A percentile compares a stretch with the other conserved stretches of the same genome.
Conservation (phyloP, 1,140 invertebrate genomes). For the Nylanderia fulva region DNA sequence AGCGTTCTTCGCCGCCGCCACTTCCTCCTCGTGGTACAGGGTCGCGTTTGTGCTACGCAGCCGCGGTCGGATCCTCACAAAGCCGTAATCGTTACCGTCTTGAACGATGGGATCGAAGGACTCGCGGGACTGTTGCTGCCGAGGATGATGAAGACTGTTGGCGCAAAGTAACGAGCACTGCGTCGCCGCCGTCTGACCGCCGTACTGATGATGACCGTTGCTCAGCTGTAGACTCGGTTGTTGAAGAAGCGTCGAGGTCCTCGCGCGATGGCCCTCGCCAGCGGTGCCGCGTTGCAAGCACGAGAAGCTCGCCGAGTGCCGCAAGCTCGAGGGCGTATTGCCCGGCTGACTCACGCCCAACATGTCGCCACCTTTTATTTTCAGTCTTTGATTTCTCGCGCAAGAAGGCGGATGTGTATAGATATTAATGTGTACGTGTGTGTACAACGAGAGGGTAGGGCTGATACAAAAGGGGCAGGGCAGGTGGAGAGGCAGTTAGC, state of each 20-base stretch:
- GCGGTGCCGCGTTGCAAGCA: slow-evolving; percentile 84
- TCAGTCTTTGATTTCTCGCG: slow-evolving; percentile 71
- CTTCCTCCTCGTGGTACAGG: slow-evolving; percentile 76
- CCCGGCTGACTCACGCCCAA: slow-evolving; percentile 84
- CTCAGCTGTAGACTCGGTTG: slow-evolving; percentile 78
- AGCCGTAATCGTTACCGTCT: slow-evolving; percentile 82
- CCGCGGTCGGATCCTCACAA: slow-evolving; percentile 83
- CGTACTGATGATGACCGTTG: slow-evolving; percentile 75
- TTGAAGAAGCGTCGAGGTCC: slow-evolving; percentile 85
- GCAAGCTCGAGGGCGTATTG: slow-evolving; percentile 84
- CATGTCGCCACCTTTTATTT: slow-evolving; percentile 76
- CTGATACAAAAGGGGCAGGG: background rate
- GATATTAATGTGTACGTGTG: slow-evolving; percentile 14
- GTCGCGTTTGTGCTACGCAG: slow-evolving; percentile 84
- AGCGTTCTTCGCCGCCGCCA: slow-evolving; percentile 70
- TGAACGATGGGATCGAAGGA: slow-evolving; percentile 55
- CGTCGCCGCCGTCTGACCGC: slow-evolving; percentile 50
- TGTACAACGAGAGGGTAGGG: slow-evolving; percentile 11
- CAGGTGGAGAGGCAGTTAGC: slow-evolving; percentile 3
- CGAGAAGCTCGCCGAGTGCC: slow-evolving; percentile 87
- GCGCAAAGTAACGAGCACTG: slow-evolving; percentile 78
- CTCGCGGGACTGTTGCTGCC: slow-evolving; percentile 64
- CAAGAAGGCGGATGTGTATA: slow-evolving; percentile 6
- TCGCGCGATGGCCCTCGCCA: slow-evolving; percentile 82
- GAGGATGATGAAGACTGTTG: slow-evolving; percentile 78